Conservation (phyloP, 2,797 vertebrate species). For the Pagetopsis macropterus region DNA sequence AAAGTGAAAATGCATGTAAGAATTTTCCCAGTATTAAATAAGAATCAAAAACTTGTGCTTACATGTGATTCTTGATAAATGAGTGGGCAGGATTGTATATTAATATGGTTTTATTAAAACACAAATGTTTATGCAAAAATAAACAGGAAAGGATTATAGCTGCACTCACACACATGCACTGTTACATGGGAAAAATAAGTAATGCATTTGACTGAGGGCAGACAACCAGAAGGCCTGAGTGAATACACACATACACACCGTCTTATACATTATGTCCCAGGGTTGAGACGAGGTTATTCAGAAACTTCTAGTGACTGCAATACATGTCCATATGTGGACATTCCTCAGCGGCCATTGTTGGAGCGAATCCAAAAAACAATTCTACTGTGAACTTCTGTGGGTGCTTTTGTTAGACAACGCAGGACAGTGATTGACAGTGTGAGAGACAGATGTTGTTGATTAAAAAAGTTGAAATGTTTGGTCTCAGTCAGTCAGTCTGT, state of each 20-base stretch:
- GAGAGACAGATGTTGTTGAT: constrained; percentile 20
- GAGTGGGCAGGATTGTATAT: constrained; percentile 40
- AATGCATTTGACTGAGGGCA: constrained; percentile 24
- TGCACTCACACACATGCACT: constrained; percentile 35
- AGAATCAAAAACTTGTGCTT: not conserved
- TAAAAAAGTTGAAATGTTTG: constrained; percentile 39
- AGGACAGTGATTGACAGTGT: constrained; percentile 4
- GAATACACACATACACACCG: constrained; percentile 13
- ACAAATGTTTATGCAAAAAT: constrained; percentile 59
- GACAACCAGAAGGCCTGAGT: constrained; percentile 4
- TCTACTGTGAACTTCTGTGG: not conserved
- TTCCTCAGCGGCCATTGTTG: not conserved
- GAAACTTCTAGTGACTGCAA: constrained; percentile 9
- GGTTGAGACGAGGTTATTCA: constrained; percentile 24
- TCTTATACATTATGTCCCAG: constrained; percentile 16
- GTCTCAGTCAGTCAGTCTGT: constrained; percentile 5
- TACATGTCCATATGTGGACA: constrained; percentile 16
- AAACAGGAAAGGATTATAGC: constrained; percentile 55
- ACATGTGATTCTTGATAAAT: constrained; percentile 1
- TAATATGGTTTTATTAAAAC: constrained; percentile 43
- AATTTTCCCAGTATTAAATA: constrained; percentile 6
- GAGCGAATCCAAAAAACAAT: constrained; percentile 15
- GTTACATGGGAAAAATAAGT: constrained; percentile 41
- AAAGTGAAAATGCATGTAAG: constrained; percentile 7
- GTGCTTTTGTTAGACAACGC: not conserved